Percentiles rank a stretch among this genome's conserved stretches.
phyloP scores from a whole-genome alignment of 1,140 invertebrate species.

The Bradysia coprophila region DNA sequence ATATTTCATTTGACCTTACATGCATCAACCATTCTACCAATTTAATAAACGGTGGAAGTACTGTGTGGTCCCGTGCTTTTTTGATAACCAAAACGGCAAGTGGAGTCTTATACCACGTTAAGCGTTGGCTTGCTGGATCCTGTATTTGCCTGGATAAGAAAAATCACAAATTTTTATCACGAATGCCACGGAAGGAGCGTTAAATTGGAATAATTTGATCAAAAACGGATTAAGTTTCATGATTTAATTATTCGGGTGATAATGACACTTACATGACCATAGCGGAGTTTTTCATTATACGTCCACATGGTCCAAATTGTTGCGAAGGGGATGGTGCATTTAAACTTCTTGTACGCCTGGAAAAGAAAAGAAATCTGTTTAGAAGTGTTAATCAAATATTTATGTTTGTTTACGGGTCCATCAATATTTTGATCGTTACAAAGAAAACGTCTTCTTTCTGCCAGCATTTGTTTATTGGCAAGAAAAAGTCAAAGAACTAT shows the following conservation, averaged over 20 bases:
- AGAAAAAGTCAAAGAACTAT: too few species aligned
- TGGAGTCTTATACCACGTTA: conserved; percentile 93
- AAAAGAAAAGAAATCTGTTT: conserved; percentile 27
- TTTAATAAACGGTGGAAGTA: conserved; percentile 78
- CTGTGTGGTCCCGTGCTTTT: conserved; percentile 79
- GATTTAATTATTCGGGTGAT: neutral
- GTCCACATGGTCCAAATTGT: conserved; percentile 88
- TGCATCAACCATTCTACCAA: conserved; percentile 86
- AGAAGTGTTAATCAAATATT: too few species aligned
- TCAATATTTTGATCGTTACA: too few species aligned
- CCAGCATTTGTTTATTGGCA: too few species aligned
- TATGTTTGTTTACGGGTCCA: too few species aligned
- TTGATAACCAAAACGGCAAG: conserved; percentile 89
- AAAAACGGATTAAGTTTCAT: neutral
- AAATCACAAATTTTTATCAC: conserved; percentile 5
- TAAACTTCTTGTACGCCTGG: conserved; percentile 77
- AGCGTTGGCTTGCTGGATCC: conserved; percentile 85
- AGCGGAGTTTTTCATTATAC: conserved; percentile 89
- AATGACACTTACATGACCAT: conserved; percentile 82
- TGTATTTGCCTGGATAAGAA: conserved; percentile 72
- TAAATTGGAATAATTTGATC: neutral
- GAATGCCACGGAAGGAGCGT: neutral
- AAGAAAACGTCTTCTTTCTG: too few species aligned
- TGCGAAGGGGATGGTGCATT: conserved; percentile 87
- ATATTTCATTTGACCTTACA: conserved; percentile 34